Conservation (phyloP, 1,140 invertebrate genomes). For the Brachionus manjavacas region DNA sequence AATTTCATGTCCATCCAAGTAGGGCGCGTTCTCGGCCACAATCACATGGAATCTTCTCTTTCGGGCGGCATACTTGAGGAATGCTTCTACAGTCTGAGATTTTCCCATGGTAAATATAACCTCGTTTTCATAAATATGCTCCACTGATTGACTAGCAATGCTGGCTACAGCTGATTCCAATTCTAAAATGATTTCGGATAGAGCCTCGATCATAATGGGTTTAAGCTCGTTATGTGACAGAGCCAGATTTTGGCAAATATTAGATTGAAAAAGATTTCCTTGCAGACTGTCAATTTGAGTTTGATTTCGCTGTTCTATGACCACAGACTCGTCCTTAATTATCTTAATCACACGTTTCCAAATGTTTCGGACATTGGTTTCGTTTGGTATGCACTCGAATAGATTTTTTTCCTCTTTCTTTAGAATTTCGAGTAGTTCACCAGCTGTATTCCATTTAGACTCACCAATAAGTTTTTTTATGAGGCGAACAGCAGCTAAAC, state of each 20-base stretch:
- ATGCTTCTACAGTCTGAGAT: constrained; percentile 75
- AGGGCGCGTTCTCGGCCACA: constrained; percentile 75
- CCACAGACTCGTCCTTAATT: constrained; percentile 21
- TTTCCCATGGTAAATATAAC: constrained; percentile 80
- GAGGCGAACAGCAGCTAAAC: neutral
- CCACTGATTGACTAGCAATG: constrained; percentile 73
- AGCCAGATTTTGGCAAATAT: neutral
- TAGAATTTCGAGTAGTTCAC: constrained; percentile 13
- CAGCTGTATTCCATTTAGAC: constrained; percentile 35
- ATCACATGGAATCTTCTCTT: constrained; percentile 74
- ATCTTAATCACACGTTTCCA: constrained; percentile 36
- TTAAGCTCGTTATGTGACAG: constrained; percentile 20
- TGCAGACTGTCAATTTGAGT: constrained; percentile 12
- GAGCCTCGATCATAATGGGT: constrained; percentile 37
- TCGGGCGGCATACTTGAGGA: constrained; percentile 72
- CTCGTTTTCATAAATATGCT: constrained; percentile 85
- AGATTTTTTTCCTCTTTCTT: neutral
- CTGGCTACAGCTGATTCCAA: constrained; percentile 65
- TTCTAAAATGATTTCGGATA: constrained; percentile 34
- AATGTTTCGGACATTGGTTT: constrained; percentile 6
- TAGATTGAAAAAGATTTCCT: constrained; percentile 34
- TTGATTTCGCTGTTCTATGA: neutral
- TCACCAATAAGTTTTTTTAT: constrained; percentile 42
- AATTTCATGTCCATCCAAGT: constrained; percentile 70
- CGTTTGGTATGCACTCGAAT: constrained; percentile 18